Base-by-base conservation (phyloP, 2,888 invertebrate genomes). In the Orthosia incerta region DNA sequence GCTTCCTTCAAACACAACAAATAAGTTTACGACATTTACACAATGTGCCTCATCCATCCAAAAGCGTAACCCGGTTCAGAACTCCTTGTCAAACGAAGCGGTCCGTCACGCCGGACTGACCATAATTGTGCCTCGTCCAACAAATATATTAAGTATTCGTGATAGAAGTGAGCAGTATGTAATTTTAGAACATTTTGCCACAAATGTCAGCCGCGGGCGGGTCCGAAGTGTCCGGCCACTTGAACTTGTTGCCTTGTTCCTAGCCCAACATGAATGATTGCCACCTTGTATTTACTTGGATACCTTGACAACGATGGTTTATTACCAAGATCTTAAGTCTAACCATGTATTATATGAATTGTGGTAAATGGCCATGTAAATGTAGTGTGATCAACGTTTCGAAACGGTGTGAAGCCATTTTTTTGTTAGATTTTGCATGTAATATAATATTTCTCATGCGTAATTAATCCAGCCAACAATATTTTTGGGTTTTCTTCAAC, bases 121-220 rank as follows among this genome's bases (percentile, higher is more conserved):
- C 91, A 90, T 91, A 92, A 93, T 92, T 92, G 92, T 91, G 86
- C 87, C 88, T 88, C 87, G 88, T 87, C 93, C 93, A 89, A 93
- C 92, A 93, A 94, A 93, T 93, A 91, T 93, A 94, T 94, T 93
- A 94, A 93, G 91, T 92, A 92, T 92, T 92, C 91, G 90, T 91
- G 90, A 93, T 94, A 91, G 89, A 89, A 89, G 86, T 87, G 85
- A 81, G 74, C 80, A 84, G 83, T 93, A 87, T 93, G 90, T 94
- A 93, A 94, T 94, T 93, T 93, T 89, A 89, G 87, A 92, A 87
- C 90, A 88, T 91, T 92, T 91, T 89, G 84, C 91, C 86, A 86
- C 86, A 89, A 90, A 91, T 87, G 87, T 86, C 83, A 83, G 90
- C 89, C 86, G 72, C 82, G 77, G 88, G 87, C 86, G 72, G 74